Conservation (phyloP, 2,888 invertebrate species). For the Himalopsyche anomala region DNA sequence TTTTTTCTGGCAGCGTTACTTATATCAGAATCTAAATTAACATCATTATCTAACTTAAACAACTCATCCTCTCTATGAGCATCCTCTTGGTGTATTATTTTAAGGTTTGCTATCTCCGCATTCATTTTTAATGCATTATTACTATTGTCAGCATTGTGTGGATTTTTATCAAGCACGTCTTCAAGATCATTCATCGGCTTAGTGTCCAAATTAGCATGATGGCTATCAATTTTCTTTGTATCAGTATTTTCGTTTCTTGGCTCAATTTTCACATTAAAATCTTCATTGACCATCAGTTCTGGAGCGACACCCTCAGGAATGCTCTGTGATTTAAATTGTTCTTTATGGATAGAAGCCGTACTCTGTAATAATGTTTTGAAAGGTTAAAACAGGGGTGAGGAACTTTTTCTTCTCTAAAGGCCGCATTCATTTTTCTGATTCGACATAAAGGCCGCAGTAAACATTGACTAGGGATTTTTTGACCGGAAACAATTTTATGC, state of each 20-base stretch:
- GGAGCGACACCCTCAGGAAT: slow-evolving; percentile 15
- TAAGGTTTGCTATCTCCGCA: background rate
- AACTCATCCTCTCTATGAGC: background rate
- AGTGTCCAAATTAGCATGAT: background rate
- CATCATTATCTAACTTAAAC: background rate
- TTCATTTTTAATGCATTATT: background rate
- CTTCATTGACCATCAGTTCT: slow-evolving; percentile 31
- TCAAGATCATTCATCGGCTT: background rate
- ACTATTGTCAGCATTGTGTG: background rate
- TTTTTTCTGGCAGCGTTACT: slow-evolving; percentile 18
- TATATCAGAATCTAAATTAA: slow-evolving; percentile 12
- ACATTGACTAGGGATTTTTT: too few relatives aligned
- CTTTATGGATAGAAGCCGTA: background rate
- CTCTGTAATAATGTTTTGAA: background rate
- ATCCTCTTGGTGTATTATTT: slow-evolving; percentile 10
- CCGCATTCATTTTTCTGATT: too few relatives aligned
- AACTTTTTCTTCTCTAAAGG: too few relatives aligned
- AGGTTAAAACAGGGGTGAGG: too few relatives aligned
- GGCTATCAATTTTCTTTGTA: background rate
- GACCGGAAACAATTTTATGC: too few relatives aligned
- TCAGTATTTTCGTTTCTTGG: background rate
- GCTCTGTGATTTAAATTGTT: slow-evolving; percentile 24
- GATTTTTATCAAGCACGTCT: background rate
- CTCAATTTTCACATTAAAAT: slow-evolving; percentile 19
- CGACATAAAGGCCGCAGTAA: too few relatives aligned